Conservation (phyloP, 1,140 invertebrate genomes). For the Chrysomallon squamiferum region DNA sequence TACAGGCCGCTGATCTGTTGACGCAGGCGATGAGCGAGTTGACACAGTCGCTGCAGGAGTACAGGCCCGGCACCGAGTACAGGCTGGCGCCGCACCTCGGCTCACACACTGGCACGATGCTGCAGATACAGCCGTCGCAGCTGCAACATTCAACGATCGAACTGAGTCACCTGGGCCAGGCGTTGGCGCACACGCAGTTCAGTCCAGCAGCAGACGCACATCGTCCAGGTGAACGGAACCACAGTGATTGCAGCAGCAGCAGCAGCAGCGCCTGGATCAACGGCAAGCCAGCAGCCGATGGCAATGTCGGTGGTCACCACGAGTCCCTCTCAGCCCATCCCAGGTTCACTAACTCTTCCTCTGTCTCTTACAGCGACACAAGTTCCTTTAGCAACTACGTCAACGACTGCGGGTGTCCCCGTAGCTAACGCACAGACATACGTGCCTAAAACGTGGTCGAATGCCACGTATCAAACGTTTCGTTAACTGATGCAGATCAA, state of each 20-base stretch:
- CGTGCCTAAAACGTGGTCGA: too few species aligned
- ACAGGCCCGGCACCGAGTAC: constrained; percentile 33
- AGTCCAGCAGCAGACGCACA: constrained; percentile 7
- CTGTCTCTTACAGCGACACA: too few species aligned
- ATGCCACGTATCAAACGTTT: too few species aligned
- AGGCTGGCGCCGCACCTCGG: constrained; percentile 15
- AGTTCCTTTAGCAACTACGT: too few species aligned
- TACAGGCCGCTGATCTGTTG: constrained; percentile 59
- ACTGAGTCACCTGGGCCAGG: constrained; percentile 55
- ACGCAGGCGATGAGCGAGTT: constrained; percentile 65
- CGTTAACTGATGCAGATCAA: too few species aligned
- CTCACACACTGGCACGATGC: constrained; percentile 6
- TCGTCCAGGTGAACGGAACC: constrained; percentile 11
- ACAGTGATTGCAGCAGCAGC: constrained; percentile 15
- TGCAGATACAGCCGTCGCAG: neutral
- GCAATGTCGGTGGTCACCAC: constrained; percentile 25
- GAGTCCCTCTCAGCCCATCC: neutral
- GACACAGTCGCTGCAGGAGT: constrained; percentile 56
- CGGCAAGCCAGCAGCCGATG: constrained; percentile 10
- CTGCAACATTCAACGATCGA: constrained; percentile 54
- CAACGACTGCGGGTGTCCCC: too few species aligned
- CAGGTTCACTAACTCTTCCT: too few species aligned
- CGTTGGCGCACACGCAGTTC: constrained; percentile 49
- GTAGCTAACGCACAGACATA: too few species aligned
- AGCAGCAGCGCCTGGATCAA: constrained; percentile 8